phyloP scores from a whole-genome alignment of 1,140 invertebrate genomes.

The Diabrotica undecimpunctata region DNA sequence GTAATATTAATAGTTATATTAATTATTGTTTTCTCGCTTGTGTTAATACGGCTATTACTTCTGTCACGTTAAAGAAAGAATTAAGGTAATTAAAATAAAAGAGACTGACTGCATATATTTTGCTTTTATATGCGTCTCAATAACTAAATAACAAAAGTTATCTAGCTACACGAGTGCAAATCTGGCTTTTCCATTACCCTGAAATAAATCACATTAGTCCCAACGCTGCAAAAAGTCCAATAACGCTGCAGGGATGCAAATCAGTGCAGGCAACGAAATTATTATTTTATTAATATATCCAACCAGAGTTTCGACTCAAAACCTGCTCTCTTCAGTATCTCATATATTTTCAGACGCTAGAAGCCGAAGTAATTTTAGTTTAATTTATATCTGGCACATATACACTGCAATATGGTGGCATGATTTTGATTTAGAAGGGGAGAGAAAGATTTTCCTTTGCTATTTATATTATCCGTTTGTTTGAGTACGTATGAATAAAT shows the following conservation, averaged over 20 bases:
- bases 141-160: neutral
- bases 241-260: neutral
- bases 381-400: constrained; percentile 3
- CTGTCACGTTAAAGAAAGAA: too few species aligned
- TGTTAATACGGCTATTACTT: too few species aligned
- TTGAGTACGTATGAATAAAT: neutral
- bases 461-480: neutral
- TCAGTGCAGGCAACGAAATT: neutral
- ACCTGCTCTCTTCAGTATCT: neutral
- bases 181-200: constrained; percentile 1
- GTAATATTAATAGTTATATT: too few species aligned
- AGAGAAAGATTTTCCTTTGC: neutral
- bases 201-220: constrained; percentile 1
- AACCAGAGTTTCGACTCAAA: neutral
- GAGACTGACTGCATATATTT: too few species aligned
- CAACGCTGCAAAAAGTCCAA: neutral
- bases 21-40: too few species aligned
- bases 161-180: neutral
- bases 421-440: constrained; percentile 2
- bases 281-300: constrained; percentile 1
- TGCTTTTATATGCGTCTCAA: neutral
- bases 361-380: constrained; percentile 2
- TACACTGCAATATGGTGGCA: neutral
- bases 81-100: too few species aligned
- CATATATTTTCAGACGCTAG: constrained; percentile 2